Evolutionary conservation across 2,797 vertebrate genomes (phyloP).

Genomic region (Micrastur ruficollis): DNA sequence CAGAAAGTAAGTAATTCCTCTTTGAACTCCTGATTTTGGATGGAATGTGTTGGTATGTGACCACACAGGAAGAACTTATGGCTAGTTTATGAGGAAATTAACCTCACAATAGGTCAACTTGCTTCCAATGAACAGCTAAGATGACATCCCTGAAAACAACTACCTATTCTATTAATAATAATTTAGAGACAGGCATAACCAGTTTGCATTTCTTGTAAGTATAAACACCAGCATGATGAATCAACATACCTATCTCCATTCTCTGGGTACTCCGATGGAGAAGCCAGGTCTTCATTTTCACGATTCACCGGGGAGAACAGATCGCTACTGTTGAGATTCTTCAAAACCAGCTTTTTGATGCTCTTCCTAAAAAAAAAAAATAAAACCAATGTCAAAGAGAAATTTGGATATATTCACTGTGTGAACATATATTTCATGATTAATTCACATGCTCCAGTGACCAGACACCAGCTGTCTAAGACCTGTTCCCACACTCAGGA

Average conservation of each 20-base stretch:
- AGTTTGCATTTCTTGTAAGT: rapidly evolving
- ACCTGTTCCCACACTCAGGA: background rate
- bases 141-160: background rate
- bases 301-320: slow-evolving; percentile 84
- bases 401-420: too few relatives aligned
- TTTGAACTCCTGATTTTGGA: background rate
- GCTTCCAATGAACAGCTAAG: rapidly evolving
- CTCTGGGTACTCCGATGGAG: slow-evolving; percentile 85
- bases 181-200: background rate
- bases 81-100: background rate
- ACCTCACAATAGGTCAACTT: background rate
- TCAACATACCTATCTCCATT: slow-evolving; percentile 83
- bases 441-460: background rate
- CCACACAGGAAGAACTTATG: rapidly evolving
- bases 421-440: rapidly evolving
- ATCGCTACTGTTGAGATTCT: slow-evolving; percentile 87
- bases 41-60: background rate
- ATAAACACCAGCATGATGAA: background rate
- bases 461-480: background rate
- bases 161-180: rapidly evolving
- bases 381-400: slow-evolving; percentile 8
- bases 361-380: slow-evolving; percentile 81
- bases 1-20: background rate
- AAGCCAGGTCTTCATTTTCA: slow-evolving; percentile 85
- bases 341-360: slow-evolving; percentile 95